A percentile compares a stretch with the other conserved stretches of the same genome.
Evolutionary conservation across 2,113 vertebrate species (phyloP).

Genomic region (Smithornis capensis): DNA sequence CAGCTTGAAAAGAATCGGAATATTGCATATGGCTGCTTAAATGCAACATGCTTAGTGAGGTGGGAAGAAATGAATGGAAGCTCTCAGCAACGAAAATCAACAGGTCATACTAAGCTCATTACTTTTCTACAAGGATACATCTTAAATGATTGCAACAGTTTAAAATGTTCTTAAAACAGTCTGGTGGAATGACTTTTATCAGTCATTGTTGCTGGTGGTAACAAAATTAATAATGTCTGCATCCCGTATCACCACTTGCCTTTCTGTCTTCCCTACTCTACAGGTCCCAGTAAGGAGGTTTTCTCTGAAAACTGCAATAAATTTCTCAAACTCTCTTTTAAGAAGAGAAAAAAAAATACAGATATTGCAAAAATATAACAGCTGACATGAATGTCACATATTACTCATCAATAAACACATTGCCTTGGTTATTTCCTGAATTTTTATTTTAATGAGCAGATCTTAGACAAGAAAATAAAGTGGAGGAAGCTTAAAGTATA

Average conservation of each 20-base stretch:
- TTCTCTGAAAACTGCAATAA: not conserved
- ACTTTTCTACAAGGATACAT: not conserved
- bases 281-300: not conserved
- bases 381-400: not conserved
- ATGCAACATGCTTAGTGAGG: not conserved
- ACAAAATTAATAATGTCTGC: not conserved
- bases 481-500: not conserved
- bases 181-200: not conserved
- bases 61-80: not conserved
- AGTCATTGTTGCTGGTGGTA: not conserved
- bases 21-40: not conserved
- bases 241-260: too few relatives aligned
- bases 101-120: not conserved
- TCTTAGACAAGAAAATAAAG: not conserved
- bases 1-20: not conserved
- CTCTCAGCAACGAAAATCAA: not conserved
- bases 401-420: constrained; percentile 16
- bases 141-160: not conserved
- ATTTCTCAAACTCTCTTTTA: not conserved
- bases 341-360: not conserved
- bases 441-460: not conserved
- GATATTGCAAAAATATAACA: not conserved
- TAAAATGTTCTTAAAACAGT: not conserved
- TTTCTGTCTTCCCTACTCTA: not conserved
- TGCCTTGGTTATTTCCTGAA: not conserved